phyloP scores from a whole-genome alignment of 92 coral and sea anemone genomes.

The Desmophyllum pertusum region DNA sequence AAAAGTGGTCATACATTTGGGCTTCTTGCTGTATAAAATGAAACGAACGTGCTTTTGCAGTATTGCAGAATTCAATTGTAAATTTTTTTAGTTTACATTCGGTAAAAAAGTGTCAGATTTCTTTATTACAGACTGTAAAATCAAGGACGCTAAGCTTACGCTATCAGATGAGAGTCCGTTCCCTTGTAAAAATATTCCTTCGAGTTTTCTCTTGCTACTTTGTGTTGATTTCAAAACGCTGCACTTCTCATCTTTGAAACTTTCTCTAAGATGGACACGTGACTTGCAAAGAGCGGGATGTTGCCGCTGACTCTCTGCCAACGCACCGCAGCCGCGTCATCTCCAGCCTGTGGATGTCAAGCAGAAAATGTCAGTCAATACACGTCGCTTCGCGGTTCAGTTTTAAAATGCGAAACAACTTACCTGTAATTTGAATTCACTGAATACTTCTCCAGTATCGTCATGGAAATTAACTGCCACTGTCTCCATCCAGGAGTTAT shows the following conservation, averaged over 20 bases:
- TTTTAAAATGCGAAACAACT: background rate
- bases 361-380: background rate
- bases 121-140: too few species aligned
- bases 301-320: conserved; percentile 99
- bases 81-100: background rate
- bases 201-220: background rate
- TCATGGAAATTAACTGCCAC: conserved; percentile 96
- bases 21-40: background rate
- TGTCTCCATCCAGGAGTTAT: conserved; percentile 98
- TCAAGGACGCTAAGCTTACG: background rate
- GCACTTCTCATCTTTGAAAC: conserved; percentile 93
- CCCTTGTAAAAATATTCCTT: background rate
- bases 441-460: conserved; percentile 93
- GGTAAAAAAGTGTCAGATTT: background rate
- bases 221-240: conserved; percentile 64
- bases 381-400: background rate
- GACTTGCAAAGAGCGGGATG: conserved; percentile 97
- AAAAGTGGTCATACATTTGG: too few species aligned
- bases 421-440: conserved; percentile 88
- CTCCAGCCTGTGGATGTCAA: conserved; percentile 80
- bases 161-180: background rate
- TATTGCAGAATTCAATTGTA: too few species aligned
- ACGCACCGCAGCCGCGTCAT: conserved; percentile 98
- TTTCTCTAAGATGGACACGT: conserved; percentile 91
- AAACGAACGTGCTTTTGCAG: background rate